These are phyloP conservation scores for Leucophora obtusa DNA, from an alignment of 2,888 invertebrate species.

Conservation along the genomic window DNA sequence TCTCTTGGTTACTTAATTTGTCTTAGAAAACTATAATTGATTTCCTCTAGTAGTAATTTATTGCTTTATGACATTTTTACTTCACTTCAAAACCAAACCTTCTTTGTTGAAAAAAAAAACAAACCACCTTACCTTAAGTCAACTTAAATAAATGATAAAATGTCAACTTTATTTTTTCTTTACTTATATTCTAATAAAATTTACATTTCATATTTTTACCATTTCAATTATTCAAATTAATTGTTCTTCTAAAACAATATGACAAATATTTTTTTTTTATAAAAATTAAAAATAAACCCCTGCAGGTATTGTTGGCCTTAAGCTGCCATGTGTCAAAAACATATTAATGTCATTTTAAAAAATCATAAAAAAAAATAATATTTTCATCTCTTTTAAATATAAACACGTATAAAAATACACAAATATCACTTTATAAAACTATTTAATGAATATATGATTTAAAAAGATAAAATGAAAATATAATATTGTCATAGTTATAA, in stretches of 20 bases:
- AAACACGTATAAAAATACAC: not conserved
- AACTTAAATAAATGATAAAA: too few relatives aligned
- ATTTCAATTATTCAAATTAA: conserved; percentile 18
- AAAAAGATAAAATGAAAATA: not conserved
- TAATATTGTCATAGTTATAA: not conserved
- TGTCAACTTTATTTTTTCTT: too few relatives aligned
- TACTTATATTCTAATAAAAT: not conserved
- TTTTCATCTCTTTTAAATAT: not conserved
- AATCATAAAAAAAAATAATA: conserved; percentile 24
- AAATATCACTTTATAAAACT: not conserved
- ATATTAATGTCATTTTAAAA: conserved; percentile 24
- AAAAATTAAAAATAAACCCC: conserved; percentile 14
- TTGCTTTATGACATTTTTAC: not conserved
- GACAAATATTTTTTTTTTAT: not conserved
- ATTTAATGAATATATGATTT: not conserved
- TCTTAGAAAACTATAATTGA: too few relatives aligned
- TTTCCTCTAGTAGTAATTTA: not conserved
- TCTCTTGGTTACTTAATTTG: too few relatives aligned
- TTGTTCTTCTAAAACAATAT: conserved; percentile 3
- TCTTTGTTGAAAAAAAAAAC: too few relatives aligned
- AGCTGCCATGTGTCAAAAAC: conserved; percentile 26
- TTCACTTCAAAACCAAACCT: not conserved
- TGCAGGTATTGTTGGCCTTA: conserved; percentile 14
- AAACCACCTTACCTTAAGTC: too few relatives aligned
- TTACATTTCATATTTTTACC: not conserved